These are phyloP conservation scores for Drosophila anomalata DNA, from an alignment of 2,888 invertebrate genomes.

Conservation along the genomic window DNA sequence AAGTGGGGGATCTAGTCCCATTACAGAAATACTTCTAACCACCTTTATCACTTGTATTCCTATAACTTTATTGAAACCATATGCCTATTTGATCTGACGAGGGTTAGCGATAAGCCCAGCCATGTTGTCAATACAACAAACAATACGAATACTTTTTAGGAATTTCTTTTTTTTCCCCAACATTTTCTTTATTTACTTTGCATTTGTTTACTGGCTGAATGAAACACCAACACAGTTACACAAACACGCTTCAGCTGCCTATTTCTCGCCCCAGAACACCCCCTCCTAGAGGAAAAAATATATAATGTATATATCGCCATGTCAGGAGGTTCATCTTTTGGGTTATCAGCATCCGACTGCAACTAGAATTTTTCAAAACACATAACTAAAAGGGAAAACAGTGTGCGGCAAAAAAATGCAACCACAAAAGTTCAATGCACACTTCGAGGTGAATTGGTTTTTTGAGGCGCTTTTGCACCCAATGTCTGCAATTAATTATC, in stretches of 20 bases:
- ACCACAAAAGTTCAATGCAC: slow-evolving; percentile 70
- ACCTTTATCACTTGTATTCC: background rate
- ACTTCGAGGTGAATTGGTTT: slow-evolving; percentile 73
- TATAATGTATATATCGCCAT: slow-evolving; percentile 1
- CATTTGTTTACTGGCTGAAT: slow-evolving; percentile 63
- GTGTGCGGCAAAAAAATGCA: slow-evolving; percentile 24
- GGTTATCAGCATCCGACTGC: slow-evolving; percentile 29
- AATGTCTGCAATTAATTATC: slow-evolving; percentile 47
- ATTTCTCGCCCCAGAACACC: background rate
- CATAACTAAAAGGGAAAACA: slow-evolving; percentile 22
- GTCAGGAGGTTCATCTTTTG: slow-evolving; percentile 25
- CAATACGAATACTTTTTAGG: slow-evolving; percentile 37
- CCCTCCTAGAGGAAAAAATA: background rate
- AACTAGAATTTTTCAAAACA: slow-evolving; percentile 1
- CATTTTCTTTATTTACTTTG: slow-evolving; percentile 53
- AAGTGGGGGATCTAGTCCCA: too few species aligned
- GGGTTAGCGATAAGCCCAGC: slow-evolving; percentile 59
- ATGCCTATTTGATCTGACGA: slow-evolving; percentile 57
- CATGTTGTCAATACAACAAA: slow-evolving; percentile 68
- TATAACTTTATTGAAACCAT: slow-evolving; percentile 19
- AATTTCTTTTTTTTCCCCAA: slow-evolving; percentile 42
- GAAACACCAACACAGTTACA: slow-evolving; percentile 68
- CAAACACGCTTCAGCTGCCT: slow-evolving; percentile 50
- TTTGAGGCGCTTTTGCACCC: slow-evolving; percentile 5
- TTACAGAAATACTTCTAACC: too few species aligned